Base-by-base conservation (phyloP, 2,888 invertebrate genomes). In the Neoaliturus tenellus region DNA sequence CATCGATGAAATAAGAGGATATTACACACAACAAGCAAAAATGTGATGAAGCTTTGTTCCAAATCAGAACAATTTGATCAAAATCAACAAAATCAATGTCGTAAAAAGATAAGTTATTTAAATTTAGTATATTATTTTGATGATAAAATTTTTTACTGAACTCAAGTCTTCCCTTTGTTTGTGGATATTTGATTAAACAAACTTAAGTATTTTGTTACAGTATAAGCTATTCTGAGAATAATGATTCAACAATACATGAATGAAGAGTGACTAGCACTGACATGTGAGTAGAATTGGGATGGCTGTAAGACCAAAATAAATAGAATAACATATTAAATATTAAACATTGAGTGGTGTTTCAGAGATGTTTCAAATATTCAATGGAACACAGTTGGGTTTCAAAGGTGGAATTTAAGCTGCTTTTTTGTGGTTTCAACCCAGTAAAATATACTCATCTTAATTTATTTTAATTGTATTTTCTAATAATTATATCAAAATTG, bases 1-100 rank as follows among this genome's bases (percentile, higher is more conserved):
- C 75, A 44, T 75, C 8, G 23, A 41, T 44, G 17, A 75, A 39
- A 0, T 23, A 75, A 44, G n/a, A 25, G 28, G 3, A 69, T 67
- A 67, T 20, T 35, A 10, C 67, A 67, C 67, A 71, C 44, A 75
- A 28, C 23, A 28, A 75, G 35, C 41, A 48, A 39, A 2, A 75
- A 14, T n/a, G 0, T 28, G 44, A 28, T 17, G 31, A 1, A 14
- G 6, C 51, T 51, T 51, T 51, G 23, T 6, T 23, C 10, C 20
- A 23, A 51, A 5, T 23, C 23, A 20, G 23, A 51, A 3, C 8
- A 10, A 51, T 51, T 39, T 6, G 39, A 6, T 39, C 39, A 39
- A 39, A 12, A 39, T 39, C 39, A 39, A 39, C 39, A 39, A 39
- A 39, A 8, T 8, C 39, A 39, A 39, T 12, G 12, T 8, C 39